A percentile compares a stretch with the other conserved stretches of the same genome.
phyloP scores from a whole-genome alignment of 2,113 vertebrate species.

The Pitta sordida region DNA sequence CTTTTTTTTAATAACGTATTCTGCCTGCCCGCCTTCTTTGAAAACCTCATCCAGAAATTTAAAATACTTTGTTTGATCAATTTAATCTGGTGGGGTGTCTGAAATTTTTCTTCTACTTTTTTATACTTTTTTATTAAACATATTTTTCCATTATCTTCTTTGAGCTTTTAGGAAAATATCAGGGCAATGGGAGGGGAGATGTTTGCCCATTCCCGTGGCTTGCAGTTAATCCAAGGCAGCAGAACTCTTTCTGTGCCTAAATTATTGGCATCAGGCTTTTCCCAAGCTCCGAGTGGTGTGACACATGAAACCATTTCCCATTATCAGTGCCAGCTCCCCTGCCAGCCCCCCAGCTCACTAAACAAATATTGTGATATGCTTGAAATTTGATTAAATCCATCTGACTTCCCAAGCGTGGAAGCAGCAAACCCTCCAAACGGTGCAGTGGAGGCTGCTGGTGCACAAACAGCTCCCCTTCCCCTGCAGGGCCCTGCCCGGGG shows the following conservation, averaged over 20 bases:
- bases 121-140: background rate
- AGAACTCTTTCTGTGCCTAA: conserved; percentile 23
- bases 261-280: conserved; percentile 40
- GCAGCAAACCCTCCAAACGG: conserved; percentile 3
- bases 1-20: background rate
- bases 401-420: conserved; percentile 61
- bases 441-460: background rate
- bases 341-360: conserved; percentile 34
- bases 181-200: background rate
- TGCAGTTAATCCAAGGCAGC: conserved; percentile 14
- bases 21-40: background rate
- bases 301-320: conserved; percentile 50
- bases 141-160: background rate
- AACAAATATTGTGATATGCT: conserved; percentile 62
- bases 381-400: conserved; percentile 68
- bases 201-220: background rate
- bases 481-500: background rate
- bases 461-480: conserved; percentile 19
- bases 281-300: conserved; percentile 36
- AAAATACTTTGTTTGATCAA: background rate
- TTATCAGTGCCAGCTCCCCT: conserved; percentile 37
- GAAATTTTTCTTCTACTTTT: background rate
- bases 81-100: background rate
- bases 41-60: background rate
- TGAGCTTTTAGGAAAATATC: conserved; percentile 4